phyloP scores from a whole-genome alignment of 1,140 invertebrate species.

The Bombus polaris region DNA sequence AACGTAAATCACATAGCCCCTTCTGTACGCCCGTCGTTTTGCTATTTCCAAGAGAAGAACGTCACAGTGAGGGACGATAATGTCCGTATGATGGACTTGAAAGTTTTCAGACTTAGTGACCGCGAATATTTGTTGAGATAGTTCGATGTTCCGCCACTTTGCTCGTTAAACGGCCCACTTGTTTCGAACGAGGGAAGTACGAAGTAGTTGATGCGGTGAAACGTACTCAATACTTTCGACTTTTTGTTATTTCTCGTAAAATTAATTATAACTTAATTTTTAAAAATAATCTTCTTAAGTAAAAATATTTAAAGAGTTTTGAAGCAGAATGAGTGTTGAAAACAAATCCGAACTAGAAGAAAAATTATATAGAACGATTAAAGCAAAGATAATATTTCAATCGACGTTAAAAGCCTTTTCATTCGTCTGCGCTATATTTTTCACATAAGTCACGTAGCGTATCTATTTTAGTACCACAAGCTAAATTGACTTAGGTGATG shows the following conservation, averaged over 20 bases:
- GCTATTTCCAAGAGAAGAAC: background rate
- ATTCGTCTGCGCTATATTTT: background rate
- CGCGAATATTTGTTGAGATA: constrained; percentile 25
- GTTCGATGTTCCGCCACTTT: background rate
- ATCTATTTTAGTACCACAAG: background rate
- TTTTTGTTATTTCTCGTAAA: background rate
- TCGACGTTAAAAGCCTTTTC: background rate
- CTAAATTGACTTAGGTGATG: background rate
- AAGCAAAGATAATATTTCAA: background rate
- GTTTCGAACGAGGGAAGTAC: no score
- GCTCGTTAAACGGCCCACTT: constrained; percentile 9
- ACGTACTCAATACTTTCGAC: background rate
- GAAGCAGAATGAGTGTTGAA: background rate
- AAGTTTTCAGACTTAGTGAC: constrained; percentile 24
- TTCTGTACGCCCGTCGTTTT: background rate
- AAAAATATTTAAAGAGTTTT: background rate
- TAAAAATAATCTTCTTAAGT: background rate
- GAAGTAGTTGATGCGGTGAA: background rate
- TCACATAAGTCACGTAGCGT: background rate
- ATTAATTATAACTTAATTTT: no score
- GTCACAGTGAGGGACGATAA: constrained; percentile 33
- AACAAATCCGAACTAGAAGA: background rate
- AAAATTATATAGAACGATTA: background rate
- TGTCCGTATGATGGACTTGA: constrained; percentile 36
- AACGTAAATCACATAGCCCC: constrained; percentile 39